Base-by-base conservation (phyloP, 2,888 invertebrate genomes). In the Drosophila anceps region DNA sequence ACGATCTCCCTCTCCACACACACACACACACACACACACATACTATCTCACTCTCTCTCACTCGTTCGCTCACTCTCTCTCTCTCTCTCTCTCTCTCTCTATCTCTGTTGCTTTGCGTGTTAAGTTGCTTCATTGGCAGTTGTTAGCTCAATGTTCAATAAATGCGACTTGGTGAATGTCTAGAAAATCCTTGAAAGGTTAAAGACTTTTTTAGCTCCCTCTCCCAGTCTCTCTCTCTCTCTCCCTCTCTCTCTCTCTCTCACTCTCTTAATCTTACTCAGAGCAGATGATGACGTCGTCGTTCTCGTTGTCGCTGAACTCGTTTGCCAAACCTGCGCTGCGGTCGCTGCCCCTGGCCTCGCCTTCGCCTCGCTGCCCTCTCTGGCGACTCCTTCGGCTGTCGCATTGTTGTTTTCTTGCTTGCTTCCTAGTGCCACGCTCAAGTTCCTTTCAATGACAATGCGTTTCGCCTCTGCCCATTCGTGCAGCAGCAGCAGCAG, bases 121-220 rank as follows among this genome's bases (percentile, higher is more conserved):
- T 37, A 44, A 44, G 51, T 35, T 41, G 60, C 61, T 57, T 29
- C 50, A 50, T 50, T 64, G 67, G 33, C 64, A 54, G 79, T 79
- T 70, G 79, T 75, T 79, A 64, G 69, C 63, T 24, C 75, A 87
- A 72, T 89, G 85, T 84, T 86, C 89, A 81, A 86, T 84, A 84
- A 57, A 73, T 72, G 69, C 58, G 83, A 63, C 70, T 80, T 74
- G 63, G 41, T 77, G 54, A 79, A 66, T 86, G 87, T 73, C 81
- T 76, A 67, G 65, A 81, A 92, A 82, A 92, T 91, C 92, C 91
- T 91, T 91, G 91, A 91, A 91, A 91, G 91, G 91, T 91, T 91
- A 91, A 92, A 92, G 92, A 91, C 91, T 87, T 78, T 33, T 48
- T 50, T 13, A 50, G 8, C 18, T 31, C 18, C 31, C 20, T 50